A percentile compares a stretch with the other conserved stretches of the same genome.
Evolutionary conservation across 2,797 vertebrate genomes (phyloP).

Genomic region (Brachyrhaphis roseni): DNA sequence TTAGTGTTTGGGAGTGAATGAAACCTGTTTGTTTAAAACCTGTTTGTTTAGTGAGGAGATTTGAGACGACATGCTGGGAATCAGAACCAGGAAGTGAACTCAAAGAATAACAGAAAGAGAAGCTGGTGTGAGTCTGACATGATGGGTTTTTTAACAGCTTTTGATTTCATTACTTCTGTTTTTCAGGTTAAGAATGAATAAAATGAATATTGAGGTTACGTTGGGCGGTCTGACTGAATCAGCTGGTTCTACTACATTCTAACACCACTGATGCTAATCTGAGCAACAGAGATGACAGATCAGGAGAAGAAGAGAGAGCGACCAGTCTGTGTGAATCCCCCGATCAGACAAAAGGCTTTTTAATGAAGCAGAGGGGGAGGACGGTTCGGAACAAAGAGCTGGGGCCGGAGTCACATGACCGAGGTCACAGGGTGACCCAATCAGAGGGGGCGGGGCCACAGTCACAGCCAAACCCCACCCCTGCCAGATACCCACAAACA

Average conservation of each 20-base stretch:
- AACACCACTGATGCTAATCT: neutral
- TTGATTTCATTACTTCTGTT: neutral
- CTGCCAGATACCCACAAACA: neutral
- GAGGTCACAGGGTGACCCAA: neutral
- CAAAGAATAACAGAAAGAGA: neutral
- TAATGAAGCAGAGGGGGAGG: neutral
- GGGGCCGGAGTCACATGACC: neutral
- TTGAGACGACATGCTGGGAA: neutral
- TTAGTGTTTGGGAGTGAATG: too few relatives aligned
- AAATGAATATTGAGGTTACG: neutral
- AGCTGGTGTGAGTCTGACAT: neutral
- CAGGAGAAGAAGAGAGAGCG: neutral
- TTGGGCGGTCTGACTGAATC: neutral
- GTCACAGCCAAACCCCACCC: neutral
- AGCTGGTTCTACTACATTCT: neutral
- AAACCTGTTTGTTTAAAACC: neutral
- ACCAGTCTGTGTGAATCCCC: neutral
- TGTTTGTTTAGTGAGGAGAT: neutral
- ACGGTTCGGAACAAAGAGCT: neutral
- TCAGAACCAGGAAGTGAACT: neutral
- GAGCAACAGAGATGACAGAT: neutral
- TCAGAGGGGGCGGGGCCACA: neutral
- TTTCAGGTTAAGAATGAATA: neutral
- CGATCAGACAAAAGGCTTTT: neutral
- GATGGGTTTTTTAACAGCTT: too few relatives aligned